A percentile compares a stretch with the other conserved stretches of the same genome.
Conservation (phyloP, 2,888 invertebrate genomes). For the Lomographa bimaculata region DNA sequence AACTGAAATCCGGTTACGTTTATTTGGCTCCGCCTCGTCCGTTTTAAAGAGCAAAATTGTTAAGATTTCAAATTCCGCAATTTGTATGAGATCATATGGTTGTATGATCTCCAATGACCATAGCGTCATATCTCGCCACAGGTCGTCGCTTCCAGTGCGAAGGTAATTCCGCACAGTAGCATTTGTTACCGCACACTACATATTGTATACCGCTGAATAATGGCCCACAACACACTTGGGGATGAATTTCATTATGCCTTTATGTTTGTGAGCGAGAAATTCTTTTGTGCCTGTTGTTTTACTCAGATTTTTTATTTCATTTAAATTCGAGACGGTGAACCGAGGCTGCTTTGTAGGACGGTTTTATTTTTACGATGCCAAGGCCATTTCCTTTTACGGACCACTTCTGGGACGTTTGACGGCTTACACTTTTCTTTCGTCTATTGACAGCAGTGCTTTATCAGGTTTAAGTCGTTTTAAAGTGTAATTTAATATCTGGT, state of each 20-base stretch:
- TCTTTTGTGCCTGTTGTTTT: constrained; percentile 62
- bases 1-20: too few relatives aligned
- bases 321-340: constrained; percentile 47
- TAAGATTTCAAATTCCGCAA: too few relatives aligned
- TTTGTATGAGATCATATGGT: constrained; percentile 11
- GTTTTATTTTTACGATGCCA: constrained; percentile 36
- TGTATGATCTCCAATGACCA: constrained; percentile 14
- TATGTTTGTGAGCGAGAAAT: constrained; percentile 65
- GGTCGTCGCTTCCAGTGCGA: constrained; percentile 15
- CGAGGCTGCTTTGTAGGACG: constrained; percentile 31
- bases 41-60: too few relatives aligned
- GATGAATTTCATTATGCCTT: constrained; percentile 80
- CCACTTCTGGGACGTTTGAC: constrained; percentile 32
- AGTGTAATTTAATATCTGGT: constrained; percentile 26
- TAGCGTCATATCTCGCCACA: too few relatives aligned
- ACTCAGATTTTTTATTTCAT: constrained; percentile 60
- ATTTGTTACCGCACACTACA: constrained; percentile 74
- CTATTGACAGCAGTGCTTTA: constrained; percentile 34
- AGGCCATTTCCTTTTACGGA: constrained; percentile 33
- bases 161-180: constrained; percentile 53
- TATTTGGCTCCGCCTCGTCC: too few relatives aligned
- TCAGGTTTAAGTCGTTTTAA: constrained; percentile 28
- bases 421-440: constrained; percentile 29
- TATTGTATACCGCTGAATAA: constrained; percentile 79
- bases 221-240: constrained; percentile 75